Evolutionary conservation across 1,140 invertebrate species (phyloP), one percentile per base, ranked within the genome.

Genomic region (Seison nebaliae): DNA sequence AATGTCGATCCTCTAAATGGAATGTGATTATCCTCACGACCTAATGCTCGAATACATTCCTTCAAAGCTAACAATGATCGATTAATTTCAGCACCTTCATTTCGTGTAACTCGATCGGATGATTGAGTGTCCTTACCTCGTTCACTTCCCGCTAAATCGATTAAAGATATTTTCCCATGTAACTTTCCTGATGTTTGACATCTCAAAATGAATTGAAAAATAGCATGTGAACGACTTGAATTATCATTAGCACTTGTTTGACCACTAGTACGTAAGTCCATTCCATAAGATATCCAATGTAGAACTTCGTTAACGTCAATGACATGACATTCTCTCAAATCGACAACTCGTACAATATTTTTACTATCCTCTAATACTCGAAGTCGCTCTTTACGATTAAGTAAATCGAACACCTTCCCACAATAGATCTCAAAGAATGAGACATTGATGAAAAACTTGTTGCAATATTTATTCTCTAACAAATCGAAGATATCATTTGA

Each of bases 31-130:
- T 79, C 81, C 36, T 58, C 60, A 16, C 76, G 71, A 15, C 83
- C 83, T 37, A 96, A 64, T 12, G 86, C 86, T 31, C 88, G 66
- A 49, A 98, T 96, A 55, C 88, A 96, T 62, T 96, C 88, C 59
- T 96, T 96, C 16, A 96, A 63, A 1, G 88, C 84, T 28, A 96
- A 59, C 5, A 96, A 61, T 30, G 81, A 88, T 58, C 93, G 94
- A 59, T 96, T 98, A 43, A 98, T 98, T 62, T 96, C 88, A 31
- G 84, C 88, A 43, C 86, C 86, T 67, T 98, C 88, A 72, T 91
- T 80, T 46, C 80, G 58, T 3, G 83, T 93, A 63, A 91, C 80
- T 38, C 80, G 62, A 59, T 94, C 83, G 22, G 84, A 73, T 47
- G 78, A 83, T n/a, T 73, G 81, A 18, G 86, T 94, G 56, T 96